Evolutionary conservation across 2,888 invertebrate genomes (phyloP).

Genomic region (Nymphalis c-album): DNA sequence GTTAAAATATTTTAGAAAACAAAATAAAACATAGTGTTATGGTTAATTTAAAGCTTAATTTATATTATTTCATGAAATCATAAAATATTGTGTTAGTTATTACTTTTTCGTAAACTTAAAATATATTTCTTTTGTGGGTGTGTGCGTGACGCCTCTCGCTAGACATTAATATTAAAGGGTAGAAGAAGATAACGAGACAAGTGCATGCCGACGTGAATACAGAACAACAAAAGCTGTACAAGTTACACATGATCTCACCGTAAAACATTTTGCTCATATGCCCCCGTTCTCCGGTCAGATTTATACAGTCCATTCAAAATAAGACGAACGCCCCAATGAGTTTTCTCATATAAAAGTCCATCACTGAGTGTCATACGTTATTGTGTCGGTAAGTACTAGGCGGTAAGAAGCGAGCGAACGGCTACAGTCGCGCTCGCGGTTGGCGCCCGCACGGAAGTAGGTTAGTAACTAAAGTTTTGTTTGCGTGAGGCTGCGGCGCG

Average conservation of each 20-base stretch:
- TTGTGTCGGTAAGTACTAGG: slow-evolving; percentile 34
- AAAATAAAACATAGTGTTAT: not conserved
- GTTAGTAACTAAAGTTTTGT: slow-evolving; percentile 82
- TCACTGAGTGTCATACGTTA: slow-evolving; percentile 68
- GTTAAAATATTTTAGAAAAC: not conserved
- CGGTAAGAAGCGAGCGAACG: slow-evolving; percentile 42
- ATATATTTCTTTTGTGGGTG: slow-evolving; percentile 45
- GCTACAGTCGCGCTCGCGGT: slow-evolving; percentile 62
- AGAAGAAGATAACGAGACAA: slow-evolving; percentile 56
- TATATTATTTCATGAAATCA: too few species aligned
- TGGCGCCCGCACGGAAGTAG: slow-evolving; percentile 81
- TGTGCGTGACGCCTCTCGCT: slow-evolving; percentile 61
- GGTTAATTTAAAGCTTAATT: not conserved
- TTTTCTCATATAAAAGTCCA: slow-evolving; percentile 63
- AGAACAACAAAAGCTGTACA: slow-evolving; percentile 61
- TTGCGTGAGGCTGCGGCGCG: slow-evolving; percentile 81
- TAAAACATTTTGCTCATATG: slow-evolving; percentile 77
- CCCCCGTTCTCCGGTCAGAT: slow-evolving; percentile 61
- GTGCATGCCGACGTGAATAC: slow-evolving; percentile 71
- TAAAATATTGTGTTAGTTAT: too few species aligned
- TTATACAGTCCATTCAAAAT: slow-evolving; percentile 69
- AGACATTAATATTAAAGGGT: slow-evolving; percentile 43
- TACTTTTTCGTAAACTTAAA: not conserved
- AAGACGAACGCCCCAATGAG: slow-evolving; percentile 51
- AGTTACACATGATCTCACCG: slow-evolving; percentile 76